phyloP scores from a whole-genome alignment of 92 coral and sea anemone species.

The Parazoanthus atlanticus region DNA sequence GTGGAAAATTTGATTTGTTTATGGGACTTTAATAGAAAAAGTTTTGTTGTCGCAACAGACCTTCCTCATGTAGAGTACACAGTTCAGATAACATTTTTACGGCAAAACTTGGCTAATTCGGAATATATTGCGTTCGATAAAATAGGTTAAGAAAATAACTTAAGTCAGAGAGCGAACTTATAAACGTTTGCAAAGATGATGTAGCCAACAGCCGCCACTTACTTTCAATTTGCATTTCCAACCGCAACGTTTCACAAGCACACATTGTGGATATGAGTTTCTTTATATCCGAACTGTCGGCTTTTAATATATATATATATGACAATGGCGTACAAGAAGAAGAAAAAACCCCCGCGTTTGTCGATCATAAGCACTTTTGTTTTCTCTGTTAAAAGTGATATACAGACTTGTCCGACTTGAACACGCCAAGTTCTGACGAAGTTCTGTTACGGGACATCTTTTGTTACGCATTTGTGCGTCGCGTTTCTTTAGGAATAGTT shows the following conservation, averaged over 20 bases:
- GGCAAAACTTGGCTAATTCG: background rate
- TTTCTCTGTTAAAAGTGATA: background rate
- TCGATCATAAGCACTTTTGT: no score
- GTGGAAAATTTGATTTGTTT: constrained; percentile 5
- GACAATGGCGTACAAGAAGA: no score
- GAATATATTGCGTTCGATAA: background rate
- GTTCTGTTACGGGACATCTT: background rate
- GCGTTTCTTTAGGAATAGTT: background rate
- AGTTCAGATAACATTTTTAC: background rate
- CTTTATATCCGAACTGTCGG: no score
- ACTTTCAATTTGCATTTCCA: no score
- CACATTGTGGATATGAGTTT: no score
- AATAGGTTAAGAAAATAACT: background rate
- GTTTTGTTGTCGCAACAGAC: background rate
- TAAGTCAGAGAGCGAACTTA: background rate
- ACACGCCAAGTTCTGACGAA: background rate
- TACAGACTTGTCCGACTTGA: background rate
- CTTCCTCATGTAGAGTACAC: background rate
- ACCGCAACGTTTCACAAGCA: no score
- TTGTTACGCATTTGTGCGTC: background rate
- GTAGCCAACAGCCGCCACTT: background rate
- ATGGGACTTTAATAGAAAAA: constrained; percentile 5
- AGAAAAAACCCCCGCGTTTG: no score
- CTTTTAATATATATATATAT: no score
- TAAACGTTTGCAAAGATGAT: no score